Evolutionary conservation across 2,888 invertebrate genomes (phyloP), one percentile per base, ranked within the genome.

Genomic region (Megastigmus dorsalis): DNA sequence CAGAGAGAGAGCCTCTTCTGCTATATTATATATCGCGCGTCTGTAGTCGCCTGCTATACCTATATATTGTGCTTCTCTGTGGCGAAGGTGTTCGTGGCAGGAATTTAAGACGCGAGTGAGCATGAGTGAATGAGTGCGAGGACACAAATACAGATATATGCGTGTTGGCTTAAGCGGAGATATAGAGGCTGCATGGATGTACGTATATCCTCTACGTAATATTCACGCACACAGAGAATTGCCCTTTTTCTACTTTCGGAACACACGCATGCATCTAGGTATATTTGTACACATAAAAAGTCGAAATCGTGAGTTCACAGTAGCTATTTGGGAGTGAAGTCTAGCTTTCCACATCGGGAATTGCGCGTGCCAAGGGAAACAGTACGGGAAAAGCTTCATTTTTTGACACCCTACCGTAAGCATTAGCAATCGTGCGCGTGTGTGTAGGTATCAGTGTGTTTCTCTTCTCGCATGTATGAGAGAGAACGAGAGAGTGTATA

Each of bases 221-320:
- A 50, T n/a, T n/a, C 28, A 33, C 52, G 30, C 18, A 60, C 45
- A 60, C 45, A 4, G 4, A 15, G 18, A 28, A 38, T 30, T 30
- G 54, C 33, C 33, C 54, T 54, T 54, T 52, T 48, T 54, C 28
- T 54, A 3, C 30, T 33, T 54, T 54, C 15, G 18, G 54, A 33
- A 54, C 52, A 18, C 33, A 54, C 54, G 54, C 54, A 54, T 54
- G 33, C 54, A 54, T 54, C 15, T 54, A 33, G 33, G 7, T 18
- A 15, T 18, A 18, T 33, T 54, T 33, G 54, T 54, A 26, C 15
- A 20, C 45, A 18, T n/a, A 18, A 9, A 45, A 15, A 18, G 3
- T 1, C 45, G 7, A 20, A n/a, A n/a, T n/a, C n/a, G n/a, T n/a
- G n/a, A n/a, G n/a, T n/a, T n/a, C n/a, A n/a, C n/a, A n/a, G n/a